phyloP scores from a whole-genome alignment of 2,797 vertebrate genomes.

The Sebastes reedi region DNA sequence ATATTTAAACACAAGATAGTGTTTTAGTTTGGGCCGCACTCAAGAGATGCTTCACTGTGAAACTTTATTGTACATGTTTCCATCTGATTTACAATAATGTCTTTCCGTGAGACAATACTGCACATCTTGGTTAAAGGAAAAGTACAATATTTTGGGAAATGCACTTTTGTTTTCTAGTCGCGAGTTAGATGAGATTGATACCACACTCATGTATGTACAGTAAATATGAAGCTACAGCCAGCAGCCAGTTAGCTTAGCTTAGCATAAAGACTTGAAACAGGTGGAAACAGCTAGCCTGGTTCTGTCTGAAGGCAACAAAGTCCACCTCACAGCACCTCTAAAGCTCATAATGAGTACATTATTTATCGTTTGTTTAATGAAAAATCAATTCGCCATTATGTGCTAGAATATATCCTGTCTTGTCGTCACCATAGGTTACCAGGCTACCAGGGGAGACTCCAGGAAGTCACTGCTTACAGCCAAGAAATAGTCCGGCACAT shows the following conservation, averaged over 20 bases:
- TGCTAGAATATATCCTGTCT: background rate
- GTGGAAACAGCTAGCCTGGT: background rate
- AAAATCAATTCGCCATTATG: background rate
- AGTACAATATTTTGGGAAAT: background rate
- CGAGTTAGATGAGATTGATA: background rate
- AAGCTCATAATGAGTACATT: background rate
- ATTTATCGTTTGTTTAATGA: background rate
- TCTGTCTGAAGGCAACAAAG: background rate
- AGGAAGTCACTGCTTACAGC: too few species aligned
- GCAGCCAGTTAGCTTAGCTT: background rate
- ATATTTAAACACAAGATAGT: background rate
- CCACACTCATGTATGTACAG: background rate
- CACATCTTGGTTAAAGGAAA: background rate
- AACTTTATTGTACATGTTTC: background rate
- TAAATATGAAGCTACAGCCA: background rate
- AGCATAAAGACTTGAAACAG: background rate
- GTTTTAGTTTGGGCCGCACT: background rate
- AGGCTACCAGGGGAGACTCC: too few species aligned
- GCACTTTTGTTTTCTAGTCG: background rate
- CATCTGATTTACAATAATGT: too few species aligned
- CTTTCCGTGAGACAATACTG: background rate
- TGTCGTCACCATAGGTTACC: background rate
- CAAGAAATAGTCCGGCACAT: too few species aligned
- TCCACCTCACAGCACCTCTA: background rate
- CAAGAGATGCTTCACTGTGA: background rate